A percentile compares a stretch with the other conserved stretches of the same genome.
Evolutionary conservation across 2,797 vertebrate species (phyloP).

Genomic region (Ptychadena robeensis): DNA sequence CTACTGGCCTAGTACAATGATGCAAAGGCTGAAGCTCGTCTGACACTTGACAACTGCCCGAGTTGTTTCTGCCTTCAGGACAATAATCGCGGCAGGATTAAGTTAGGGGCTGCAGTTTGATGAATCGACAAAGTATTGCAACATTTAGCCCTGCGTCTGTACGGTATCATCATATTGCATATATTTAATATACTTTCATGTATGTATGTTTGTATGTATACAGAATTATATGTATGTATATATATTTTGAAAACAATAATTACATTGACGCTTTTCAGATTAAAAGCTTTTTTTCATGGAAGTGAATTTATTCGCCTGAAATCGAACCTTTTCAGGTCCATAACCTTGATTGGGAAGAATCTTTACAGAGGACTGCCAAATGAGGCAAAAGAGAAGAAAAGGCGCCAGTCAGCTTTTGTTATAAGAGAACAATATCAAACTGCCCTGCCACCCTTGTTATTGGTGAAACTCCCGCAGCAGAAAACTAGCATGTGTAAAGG

Average conservation of each 20-base stretch:
- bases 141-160: neutral
- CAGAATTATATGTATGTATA: no score
- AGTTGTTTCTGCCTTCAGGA: no score
- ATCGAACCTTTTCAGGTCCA: conserved; percentile 63
- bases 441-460: conserved; percentile 54
- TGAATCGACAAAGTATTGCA: neutral
- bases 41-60: no score
- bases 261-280: conserved; percentile 31
- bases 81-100: conserved; percentile 8
- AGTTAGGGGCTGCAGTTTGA: neutral
- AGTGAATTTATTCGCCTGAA: conserved; percentile 54
- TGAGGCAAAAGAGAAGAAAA: conserved; percentile 62
- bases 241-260: conserved; percentile 30
- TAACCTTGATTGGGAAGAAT: conserved; percentile 61
- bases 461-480: conserved; percentile 36
- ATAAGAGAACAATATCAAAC: conserved; percentile 61
- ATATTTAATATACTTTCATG: neutral
- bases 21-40: no score
- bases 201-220: no score
- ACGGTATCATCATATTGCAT: neutral
- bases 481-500: conserved; percentile 18
- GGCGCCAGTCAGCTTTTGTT: conserved; percentile 62
- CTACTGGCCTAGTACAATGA: no score
- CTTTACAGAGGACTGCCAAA: conserved; percentile 60
- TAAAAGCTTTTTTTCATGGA: conserved; percentile 41